Evolutionary conservation across 23 tunicate genomes (phyloP), one percentile per base, ranked within the genome.

Genomic region (Oikopleura dioica): DNA sequence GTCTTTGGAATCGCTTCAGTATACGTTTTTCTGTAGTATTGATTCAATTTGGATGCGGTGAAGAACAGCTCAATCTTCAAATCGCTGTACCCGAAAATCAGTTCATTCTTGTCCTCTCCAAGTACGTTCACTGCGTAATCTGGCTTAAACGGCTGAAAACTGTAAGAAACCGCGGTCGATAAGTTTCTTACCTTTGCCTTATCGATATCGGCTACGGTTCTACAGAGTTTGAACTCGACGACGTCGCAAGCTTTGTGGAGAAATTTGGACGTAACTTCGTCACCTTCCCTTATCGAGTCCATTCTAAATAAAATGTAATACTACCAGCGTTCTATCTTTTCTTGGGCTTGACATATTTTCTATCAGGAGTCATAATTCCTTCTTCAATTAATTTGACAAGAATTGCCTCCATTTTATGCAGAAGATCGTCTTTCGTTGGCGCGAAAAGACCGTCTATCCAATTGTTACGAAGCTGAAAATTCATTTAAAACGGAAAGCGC

Each of bases 71-170:
- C 68, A 21, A 94, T 78, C 36, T 59, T 78, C 33, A 84, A 72
- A 1, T 86, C 69, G 0, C 35, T 75, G 68, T 83, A 86, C n/a
- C 99, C 99, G 76, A 94, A 94, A 37, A 94, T 86, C 59, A 83
- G 86, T 77, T 94, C 99, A 59, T 84, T 81, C 50, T 1, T n/a
- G n/a, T n/a, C n/a, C n/a, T n/a, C n/a, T n/a, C n/a, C n/a, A n/a
- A n/a, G n/a, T n/a, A n/a, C n/a, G n/a, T n/a, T n/a, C n/a, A n/a
- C n/a, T n/a, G n/a, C n/a, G n/a, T n/a, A n/a, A n/a, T n/a, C n/a
- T n/a, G n/a, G n/a, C n/a, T n/a, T n/a, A n/a, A n/a, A n/a, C n/a
- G n/a, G n/a, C n/a, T n/a, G n/a, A n/a, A n/a, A n/a, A n/a, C n/a
- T n/a, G n/a, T n/a, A n/a, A n/a, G n/a, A n/a, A n/a, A n/a, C n/a